Evolutionary conservation across 2,888 invertebrate species (phyloP), one percentile per base, ranked within the genome.

Genomic region (Agonum fuliginosum): DNA sequence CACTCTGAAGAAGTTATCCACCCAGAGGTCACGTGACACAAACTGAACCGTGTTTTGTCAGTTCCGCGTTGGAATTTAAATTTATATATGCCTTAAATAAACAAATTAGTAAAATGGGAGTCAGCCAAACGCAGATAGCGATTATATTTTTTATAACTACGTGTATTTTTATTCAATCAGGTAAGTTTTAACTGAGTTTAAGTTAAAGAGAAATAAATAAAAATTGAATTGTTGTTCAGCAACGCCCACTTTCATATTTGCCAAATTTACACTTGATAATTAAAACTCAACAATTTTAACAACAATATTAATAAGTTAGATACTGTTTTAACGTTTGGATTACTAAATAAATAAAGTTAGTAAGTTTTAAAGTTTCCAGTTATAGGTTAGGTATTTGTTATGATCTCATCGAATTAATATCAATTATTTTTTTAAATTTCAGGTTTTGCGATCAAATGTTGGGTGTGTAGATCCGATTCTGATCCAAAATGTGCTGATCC

Each of bases 401-500:
- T 73, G 43, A 22, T 46, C 14, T 46, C 46, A 46, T 46, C 46
- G 17, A 2, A 17, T 17, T 17, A 46, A 46, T 17, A 17, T 6
- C 6, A 46, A 12, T 6, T 17, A 46, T 8, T 46, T 46, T 14
- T 17, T 46, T 14, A 17, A 46, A 3, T 87, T 88, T 77, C 84
- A 93, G 94, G 89, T 80, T 85, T 87, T 65, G 88, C 91, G 77
- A 94, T 95, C 62, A 96, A 97, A 88, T 97, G 97, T 84, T 97
- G 96, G 96, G 94, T 93, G 71, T 97, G 97, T 83, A 92, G 96
- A 80, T 97, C 96, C 0, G 95, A 94, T 83, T 92, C 91, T 75
- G 97, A 97, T 87, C 95, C 96, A 0, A 95, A 96, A 88, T 97
- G 97, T 84, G 93, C 93, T 0, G 97, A 97, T 88, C 97, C 97